These are phyloP conservation scores for Pavo muticus DNA, from an alignment of 2,113 vertebrate genomes.

Conservation along the genomic window DNA sequence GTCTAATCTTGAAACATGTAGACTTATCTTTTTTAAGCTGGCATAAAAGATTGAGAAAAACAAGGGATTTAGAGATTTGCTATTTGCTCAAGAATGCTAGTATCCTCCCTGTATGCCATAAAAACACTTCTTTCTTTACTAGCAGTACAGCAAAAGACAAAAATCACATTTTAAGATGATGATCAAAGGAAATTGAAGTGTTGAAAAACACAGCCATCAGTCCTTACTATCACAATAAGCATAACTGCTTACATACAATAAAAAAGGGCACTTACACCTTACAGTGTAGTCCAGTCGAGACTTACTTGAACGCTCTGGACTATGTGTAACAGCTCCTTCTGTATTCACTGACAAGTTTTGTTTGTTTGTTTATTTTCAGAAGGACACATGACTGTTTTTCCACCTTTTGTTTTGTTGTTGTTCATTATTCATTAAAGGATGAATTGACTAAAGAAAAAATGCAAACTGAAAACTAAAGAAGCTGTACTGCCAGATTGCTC, in stretches of 20 bases:
- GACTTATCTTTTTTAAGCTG: neutral
- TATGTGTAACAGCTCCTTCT: neutral
- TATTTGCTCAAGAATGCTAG: neutral
- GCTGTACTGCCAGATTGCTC: neutral
- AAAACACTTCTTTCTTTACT: neutral
- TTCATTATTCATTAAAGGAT: neutral
- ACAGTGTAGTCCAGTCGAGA: neutral
- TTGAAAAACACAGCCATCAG: neutral
- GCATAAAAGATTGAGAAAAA: neutral
- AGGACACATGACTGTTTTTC: neutral
- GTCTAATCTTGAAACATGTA: neutral
- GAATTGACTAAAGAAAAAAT: neutral
- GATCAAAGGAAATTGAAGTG: neutral
- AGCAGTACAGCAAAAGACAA: neutral
- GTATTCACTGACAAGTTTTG: neutral
- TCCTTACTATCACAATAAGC: neutral
- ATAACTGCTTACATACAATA: neutral
- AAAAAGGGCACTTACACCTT: too few relatives aligned
- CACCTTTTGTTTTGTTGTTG: neutral
- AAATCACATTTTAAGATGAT: neutral
- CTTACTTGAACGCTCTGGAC: neutral
- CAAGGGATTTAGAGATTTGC: neutral
- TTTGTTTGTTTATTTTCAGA: neutral
- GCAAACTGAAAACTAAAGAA: neutral
- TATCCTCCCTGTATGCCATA: neutral